phyloP scores from a whole-genome alignment of 2,888 invertebrate genomes.

The Lithophane semibrunnea region DNA sequence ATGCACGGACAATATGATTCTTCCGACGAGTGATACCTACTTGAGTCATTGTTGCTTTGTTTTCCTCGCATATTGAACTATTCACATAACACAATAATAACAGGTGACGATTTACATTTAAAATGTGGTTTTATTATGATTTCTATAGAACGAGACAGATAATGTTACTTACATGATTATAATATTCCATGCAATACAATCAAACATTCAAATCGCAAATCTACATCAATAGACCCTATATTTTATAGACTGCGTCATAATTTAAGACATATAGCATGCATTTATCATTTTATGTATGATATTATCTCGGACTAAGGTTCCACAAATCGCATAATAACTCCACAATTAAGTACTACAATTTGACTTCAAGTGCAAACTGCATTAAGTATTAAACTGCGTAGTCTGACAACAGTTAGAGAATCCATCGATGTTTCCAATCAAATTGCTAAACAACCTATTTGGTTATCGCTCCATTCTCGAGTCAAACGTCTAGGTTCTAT shows the following conservation, averaged over 20 bases:
- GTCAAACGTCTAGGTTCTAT: background rate
- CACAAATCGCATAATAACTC: conserved; percentile 21
- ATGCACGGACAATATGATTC: background rate
- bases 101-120: background rate
- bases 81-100: background rate
- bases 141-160: background rate
- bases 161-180: background rate
- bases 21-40: too few relatives aligned
- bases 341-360: conserved; percentile 6
- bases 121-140: conserved; percentile 11
- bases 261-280: background rate
- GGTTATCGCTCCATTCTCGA: background rate
- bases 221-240: background rate
- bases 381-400: conserved; percentile 3
- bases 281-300: conserved; percentile 39
- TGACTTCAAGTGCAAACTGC: background rate
- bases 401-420: background rate
- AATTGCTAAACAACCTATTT: background rate
- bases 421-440: background rate
- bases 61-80: background rate
- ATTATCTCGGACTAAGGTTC: conserved; percentile 1
- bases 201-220: conserved; percentile 27
- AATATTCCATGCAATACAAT: background rate
- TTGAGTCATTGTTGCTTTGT: background rate
- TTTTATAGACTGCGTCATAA: conserved; percentile 6